phyloP scores from a whole-genome alignment of 2,113 vertebrate species.

The Cairina moschata region DNA sequence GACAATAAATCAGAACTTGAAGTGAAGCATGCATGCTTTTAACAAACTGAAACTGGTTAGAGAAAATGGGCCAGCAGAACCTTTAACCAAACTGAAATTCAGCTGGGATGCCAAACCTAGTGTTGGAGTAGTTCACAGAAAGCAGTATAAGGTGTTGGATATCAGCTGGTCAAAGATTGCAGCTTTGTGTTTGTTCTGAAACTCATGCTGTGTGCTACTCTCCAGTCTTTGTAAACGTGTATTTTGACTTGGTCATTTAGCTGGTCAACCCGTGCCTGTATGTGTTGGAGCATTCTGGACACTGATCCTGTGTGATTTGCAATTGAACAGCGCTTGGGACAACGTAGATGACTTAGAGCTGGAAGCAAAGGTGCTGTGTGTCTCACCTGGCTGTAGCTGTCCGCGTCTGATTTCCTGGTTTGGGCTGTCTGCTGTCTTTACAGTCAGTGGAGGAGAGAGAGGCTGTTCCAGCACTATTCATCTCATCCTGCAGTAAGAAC shows the following conservation, averaged over 20 bases:
- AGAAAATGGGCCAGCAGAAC: background rate
- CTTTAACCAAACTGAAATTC: background rate
- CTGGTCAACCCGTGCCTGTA: fast-evolving
- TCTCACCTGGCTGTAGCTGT: background rate
- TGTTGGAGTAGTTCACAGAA: fast-evolving
- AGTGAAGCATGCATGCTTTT: background rate
- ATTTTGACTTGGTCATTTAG: fast-evolving
- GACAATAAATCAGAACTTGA: background rate
- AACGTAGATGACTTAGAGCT: background rate
- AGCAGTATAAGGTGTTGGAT: background rate
- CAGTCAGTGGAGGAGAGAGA: background rate
- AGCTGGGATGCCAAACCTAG: fast-evolving
- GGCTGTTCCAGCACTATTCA: background rate
- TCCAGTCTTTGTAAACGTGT: background rate
- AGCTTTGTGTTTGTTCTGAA: background rate
- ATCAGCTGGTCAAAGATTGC: background rate
- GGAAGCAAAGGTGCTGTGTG: background rate
- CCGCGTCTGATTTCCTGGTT: background rate
- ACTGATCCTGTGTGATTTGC: background rate
- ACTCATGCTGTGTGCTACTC: background rate
- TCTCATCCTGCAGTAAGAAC: background rate
- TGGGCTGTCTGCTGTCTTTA: background rate
- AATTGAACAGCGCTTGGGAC: background rate
- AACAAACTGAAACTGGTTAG: background rate
- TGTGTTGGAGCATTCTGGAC: background rate